Evolutionary conservation across 1,140 invertebrate species (phyloP), one percentile per base, ranked within the genome.

Genomic region (Microvelia longipes): DNA sequence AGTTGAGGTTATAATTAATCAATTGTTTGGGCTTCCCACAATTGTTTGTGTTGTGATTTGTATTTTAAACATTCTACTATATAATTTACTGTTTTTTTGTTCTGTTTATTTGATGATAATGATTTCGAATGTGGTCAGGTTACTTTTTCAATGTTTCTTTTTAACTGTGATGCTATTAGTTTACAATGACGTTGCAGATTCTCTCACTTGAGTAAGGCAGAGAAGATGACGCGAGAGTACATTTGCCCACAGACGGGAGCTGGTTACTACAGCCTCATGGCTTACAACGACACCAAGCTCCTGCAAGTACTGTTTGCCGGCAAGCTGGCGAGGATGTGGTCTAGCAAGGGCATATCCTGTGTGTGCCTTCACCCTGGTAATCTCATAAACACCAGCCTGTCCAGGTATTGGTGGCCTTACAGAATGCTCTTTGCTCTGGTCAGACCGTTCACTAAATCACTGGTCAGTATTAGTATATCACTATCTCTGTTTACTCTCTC

Each of bases 291-390:
- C 79, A 90, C 90, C 0, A 98, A 98, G 81, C 80, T 97, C 25
- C 95, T 89, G 76, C 94, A 95, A 81, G 82, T 96, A 35, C 80
- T 96, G 15, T 92, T 93, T 75, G 87, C 89, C 2, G 83, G 87
- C 75, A 90, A 91, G 78, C 77, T 94, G 15, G 85, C 91, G n/a
- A 60, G 67, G 24, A 84, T 85, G 77, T 89, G 91, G 85, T 84
- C 85, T 66, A 76, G 79, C 15, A 84, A 85, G 74, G 86, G 86
- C 1, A 85, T 97, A n/a, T 85, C 82, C 28, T 86, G 90, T 1
- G 91, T 93, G 79, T 86, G 89, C 25, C 78, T 96, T 19, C 95
- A 98, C 82, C 95, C 95, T 28, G 95, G 95, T 25, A 97, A 96
- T 78, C 85, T 96, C 85, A 88, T 96, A 2, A 88, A 82, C 71